Conservation (phyloP, 2,113 vertebrate genomes). For the Xenus cinereus region DNA sequence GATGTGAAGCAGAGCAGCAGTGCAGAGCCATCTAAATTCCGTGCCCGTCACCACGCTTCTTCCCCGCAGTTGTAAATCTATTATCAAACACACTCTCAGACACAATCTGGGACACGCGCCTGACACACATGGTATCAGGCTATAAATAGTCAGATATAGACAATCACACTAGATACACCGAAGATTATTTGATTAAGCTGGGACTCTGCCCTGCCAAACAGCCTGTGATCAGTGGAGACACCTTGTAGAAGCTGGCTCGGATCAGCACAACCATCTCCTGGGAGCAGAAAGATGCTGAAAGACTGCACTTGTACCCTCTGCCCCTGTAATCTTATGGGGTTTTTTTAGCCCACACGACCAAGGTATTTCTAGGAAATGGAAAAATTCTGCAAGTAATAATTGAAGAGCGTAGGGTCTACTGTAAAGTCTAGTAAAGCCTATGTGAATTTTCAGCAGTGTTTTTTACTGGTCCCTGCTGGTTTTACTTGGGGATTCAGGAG, state of each 20-base stretch:
- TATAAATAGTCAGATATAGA: constrained; percentile 11
- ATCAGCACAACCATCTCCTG: not conserved
- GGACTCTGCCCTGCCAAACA: not conserved
- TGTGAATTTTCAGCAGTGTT: not conserved
- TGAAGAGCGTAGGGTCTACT: not conserved
- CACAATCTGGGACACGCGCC: not conserved
- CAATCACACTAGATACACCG: not conserved
- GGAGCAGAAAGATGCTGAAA: not conserved
- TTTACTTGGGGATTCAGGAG: not conserved
- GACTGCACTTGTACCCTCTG: not conserved
- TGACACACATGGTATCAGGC: not conserved
- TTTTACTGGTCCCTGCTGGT: not conserved
- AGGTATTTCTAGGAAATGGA: not conserved
- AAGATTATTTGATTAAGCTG: constrained; percentile 22
- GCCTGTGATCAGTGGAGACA: not conserved
- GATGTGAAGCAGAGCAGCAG: not conserved
- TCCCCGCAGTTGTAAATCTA: constrained; percentile 25
- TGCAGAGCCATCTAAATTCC: not conserved
- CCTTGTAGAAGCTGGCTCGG: not conserved
- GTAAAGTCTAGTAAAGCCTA: not conserved
- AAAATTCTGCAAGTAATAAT: not conserved
- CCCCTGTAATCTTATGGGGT: not conserved
- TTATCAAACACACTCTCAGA: not conserved
- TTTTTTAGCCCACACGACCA: not conserved
- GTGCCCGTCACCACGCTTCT: not conserved